phyloP scores from a whole-genome alignment of 2,113 vertebrate species.

The Spermophilus dauricus region DNA sequence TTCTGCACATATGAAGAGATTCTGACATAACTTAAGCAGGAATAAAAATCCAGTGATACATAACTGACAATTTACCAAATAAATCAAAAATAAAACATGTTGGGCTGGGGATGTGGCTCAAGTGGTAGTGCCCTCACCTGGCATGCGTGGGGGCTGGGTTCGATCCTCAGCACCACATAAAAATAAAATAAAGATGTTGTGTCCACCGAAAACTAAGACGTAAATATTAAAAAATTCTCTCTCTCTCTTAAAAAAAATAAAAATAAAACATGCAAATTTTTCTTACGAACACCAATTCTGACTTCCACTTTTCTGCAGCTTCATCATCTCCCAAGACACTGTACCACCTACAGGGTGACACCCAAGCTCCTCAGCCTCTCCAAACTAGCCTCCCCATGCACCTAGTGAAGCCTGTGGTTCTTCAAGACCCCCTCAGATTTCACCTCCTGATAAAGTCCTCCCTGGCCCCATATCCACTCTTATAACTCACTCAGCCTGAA shows the following conservation, averaged over 20 bases:
- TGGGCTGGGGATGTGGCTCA: too few relatives aligned
- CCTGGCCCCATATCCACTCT: not conserved
- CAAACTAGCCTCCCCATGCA: not conserved
- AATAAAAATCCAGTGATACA: not conserved
- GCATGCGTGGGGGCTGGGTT: too few relatives aligned
- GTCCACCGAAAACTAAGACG: too few relatives aligned
- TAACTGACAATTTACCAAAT: not conserved
- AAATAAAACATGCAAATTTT: not conserved
- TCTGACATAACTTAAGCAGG: not conserved
- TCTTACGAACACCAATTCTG: not conserved
- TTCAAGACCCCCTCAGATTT: not conserved
- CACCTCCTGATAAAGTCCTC: not conserved
- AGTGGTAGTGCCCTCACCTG: too few relatives aligned
- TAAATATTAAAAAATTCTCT: too few relatives aligned
- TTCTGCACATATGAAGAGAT: not conserved
- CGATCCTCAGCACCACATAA: too few relatives aligned
- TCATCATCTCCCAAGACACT: not conserved
- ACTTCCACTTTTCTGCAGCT: not conserved
- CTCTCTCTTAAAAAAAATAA: too few relatives aligned
- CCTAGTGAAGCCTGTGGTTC: not conserved
- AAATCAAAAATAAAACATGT: not conserved
- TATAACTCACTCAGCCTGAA: not conserved
- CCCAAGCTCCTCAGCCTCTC: not conserved
- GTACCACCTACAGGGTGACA: not conserved
- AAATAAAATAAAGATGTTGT: too few relatives aligned